Evolutionary conservation across 30 jellyfish, hydroid and myxozoan species (phyloP).

Genomic region (Aurelia aurita): DNA sequence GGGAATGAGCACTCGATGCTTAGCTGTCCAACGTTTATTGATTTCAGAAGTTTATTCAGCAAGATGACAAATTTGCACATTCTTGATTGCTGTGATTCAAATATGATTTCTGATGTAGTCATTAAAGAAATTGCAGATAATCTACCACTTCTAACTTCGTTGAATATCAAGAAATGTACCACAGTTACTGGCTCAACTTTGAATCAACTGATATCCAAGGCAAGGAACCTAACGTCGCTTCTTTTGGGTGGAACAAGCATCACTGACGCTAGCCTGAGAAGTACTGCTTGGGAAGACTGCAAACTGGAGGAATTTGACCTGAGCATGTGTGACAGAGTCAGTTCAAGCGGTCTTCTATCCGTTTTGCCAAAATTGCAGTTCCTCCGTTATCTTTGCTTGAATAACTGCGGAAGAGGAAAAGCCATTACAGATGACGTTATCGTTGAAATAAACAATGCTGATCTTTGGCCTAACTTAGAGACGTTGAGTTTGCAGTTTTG

Average conservation of each 20-base stretch:
- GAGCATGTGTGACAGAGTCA: slow-evolving; percentile 43
- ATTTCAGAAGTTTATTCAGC: slow-evolving; percentile 28
- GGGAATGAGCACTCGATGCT: slow-evolving; percentile 42
- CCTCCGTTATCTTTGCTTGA: slow-evolving; percentile 35
- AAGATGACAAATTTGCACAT: slow-evolving; percentile 44
- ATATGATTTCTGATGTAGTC: slow-evolving; percentile 13
- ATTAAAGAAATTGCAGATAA: slow-evolving; percentile 24
- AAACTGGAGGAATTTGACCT: slow-evolving; percentile 57
- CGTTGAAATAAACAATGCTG: neutral
- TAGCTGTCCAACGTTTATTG: slow-evolving; percentile 46
- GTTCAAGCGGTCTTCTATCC: slow-evolving; percentile 16
- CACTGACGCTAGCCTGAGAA: slow-evolving; percentile 27
- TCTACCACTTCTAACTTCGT: slow-evolving; percentile 19
- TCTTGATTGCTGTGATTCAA: slow-evolving; percentile 60
- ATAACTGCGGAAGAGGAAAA: slow-evolving; percentile 62
- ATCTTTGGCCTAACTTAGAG: slow-evolving; percentile 28
- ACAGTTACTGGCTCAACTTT: slow-evolving; percentile 47
- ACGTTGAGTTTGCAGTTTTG: slow-evolving; percentile 59
- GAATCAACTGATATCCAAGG: neutral
- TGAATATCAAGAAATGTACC: slow-evolving; percentile 26
- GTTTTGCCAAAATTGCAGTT: slow-evolving; percentile 23
- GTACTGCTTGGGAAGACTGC: slow-evolving; percentile 32
- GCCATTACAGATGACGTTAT: slow-evolving; percentile 54
- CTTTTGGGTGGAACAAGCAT: slow-evolving; percentile 55
- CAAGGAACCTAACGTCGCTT: slow-evolving; percentile 12